Base-by-base conservation (phyloP, 2,113 vertebrate genomes). In the Acrocephalus arundinaceus region DNA sequence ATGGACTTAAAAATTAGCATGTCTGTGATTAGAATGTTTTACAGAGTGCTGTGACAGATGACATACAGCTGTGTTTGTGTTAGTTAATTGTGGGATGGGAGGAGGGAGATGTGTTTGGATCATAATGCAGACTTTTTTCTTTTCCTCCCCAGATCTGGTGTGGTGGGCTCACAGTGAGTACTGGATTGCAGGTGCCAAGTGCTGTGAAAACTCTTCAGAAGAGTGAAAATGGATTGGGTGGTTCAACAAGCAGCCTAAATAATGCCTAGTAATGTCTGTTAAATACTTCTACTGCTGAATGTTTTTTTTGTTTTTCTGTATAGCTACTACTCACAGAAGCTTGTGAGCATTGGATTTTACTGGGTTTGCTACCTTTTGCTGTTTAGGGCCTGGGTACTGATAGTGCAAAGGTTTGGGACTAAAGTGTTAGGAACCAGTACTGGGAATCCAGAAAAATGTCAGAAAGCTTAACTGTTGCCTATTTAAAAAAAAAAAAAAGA, bases 121-220 rank as follows among this genome's bases (percentile, higher is more conserved):
- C 25, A 10, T 77, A 76, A 76, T 45, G 15, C 66, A 57, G 30
- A 52, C 31, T 65, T 12, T 57, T 20, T 86, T 20, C 45, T 76
- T 86, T 43, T 25, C 51, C 78, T 30, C 67, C 62, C 17, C 97
- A 99, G 99, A 98, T 99, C 45, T 99, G 99, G 99, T 99, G 99
- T 80, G 99, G 99, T 54, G 98, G 99, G 28, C 98, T 99, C 83
- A 95, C 98, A 83, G 89, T 99, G 72, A 97, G 76, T 52, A 99
- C 99, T 8, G 99, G 99, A 55, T 96, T 99, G 92, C 99, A 99
- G 96, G 99, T 99, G 90, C 99, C 99, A 49, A 99, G 98, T 95
- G 98, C 98, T 18, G 98, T 99, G 91, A 98, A 97, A 96, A 98
- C 97, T 25, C 97, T 99, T 68, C 98, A 99, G 93, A 98, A 98